These are phyloP conservation scores for Anniella stebbinsi DNA, from an alignment of 2,797 vertebrate species.

Conservation along the genomic window DNA sequence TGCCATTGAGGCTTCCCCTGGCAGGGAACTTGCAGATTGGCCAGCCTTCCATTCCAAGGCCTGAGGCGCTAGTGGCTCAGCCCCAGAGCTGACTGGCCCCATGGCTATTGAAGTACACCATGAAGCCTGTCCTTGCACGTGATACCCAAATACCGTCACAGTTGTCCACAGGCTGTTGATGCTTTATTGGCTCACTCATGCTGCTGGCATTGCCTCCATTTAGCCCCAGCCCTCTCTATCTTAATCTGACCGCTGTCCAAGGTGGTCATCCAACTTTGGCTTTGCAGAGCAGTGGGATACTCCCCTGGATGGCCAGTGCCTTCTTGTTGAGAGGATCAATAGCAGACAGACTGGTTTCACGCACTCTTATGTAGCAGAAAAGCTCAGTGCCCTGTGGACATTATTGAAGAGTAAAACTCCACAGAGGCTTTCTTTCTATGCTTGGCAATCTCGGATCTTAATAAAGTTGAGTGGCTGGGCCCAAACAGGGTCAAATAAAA, in stretches of 20 bases:
- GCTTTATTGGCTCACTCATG: not conserved
- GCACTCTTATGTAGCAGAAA: not conserved
- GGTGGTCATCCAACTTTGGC: not conserved
- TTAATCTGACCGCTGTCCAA: not conserved
- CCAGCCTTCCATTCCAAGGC: too few relatives aligned
- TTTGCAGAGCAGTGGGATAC: not conserved
- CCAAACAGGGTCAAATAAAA: not conserved
- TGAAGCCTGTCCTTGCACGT: too few relatives aligned
- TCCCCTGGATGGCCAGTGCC: not conserved
- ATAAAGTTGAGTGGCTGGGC: not conserved
- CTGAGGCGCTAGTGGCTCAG: too few relatives aligned
- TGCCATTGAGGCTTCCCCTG: too few relatives aligned
- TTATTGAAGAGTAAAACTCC: not conserved
- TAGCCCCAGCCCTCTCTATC: not conserved
- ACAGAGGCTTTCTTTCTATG: not conserved
- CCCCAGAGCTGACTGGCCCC: too few relatives aligned
- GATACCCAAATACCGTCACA: too few relatives aligned
- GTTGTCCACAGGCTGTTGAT: too few relatives aligned
- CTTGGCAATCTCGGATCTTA: not conserved
- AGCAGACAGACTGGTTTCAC: not conserved
- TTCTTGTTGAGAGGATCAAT: not conserved
- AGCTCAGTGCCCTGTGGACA: not conserved
- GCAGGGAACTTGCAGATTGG: too few relatives aligned
- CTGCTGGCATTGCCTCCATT: too few relatives aligned
- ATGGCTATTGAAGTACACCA: too few relatives aligned